A percentile compares a stretch with the other conserved stretches of the same genome.
phyloP scores from a whole-genome alignment of 92 coral and sea anemone species.

The Nematostella vectensis region DNA sequence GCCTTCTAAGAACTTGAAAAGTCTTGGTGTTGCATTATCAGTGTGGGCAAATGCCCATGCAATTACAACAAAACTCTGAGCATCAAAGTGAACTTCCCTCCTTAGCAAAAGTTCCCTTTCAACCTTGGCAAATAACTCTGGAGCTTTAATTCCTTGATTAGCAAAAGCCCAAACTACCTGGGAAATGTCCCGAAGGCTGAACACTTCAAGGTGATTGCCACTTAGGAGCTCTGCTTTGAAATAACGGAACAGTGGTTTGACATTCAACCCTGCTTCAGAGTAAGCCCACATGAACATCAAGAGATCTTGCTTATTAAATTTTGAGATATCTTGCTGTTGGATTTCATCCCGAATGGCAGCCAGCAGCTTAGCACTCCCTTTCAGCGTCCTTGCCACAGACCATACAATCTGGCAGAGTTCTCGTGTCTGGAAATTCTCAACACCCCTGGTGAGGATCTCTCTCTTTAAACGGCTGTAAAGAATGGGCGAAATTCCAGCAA shows the following conservation, averaged over 20 bases:
- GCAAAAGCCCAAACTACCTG: constrained; percentile 69
- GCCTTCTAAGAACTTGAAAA: constrained; percentile 39
- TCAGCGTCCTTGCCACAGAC: constrained; percentile 65
- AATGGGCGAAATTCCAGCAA: constrained; percentile 22
- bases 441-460: constrained; percentile 49
- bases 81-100: constrained; percentile 25
- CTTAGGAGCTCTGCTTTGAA: constrained; percentile 53
- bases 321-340: constrained; percentile 33
- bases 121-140: constrained; percentile 54
- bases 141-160: constrained; percentile 48
- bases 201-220: constrained; percentile 29
- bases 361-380: constrained; percentile 53
- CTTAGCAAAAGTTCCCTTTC: constrained; percentile 38
- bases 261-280: constrained; percentile 49
- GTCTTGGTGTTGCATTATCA: constrained; percentile 33
- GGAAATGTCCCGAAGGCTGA: constrained; percentile 43
- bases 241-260: constrained; percentile 46
- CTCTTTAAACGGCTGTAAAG: constrained; percentile 37
- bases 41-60: constrained; percentile 62
- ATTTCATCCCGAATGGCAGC: constrained; percentile 50
- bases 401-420: constrained; percentile 71
- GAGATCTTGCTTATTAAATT: constrained; percentile 46
- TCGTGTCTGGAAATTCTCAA: constrained; percentile 32
- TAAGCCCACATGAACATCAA: constrained; percentile 62
- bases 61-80: constrained; percentile 48